Percentiles rank a stretch among this genome's conserved stretches.
phyloP scores from a whole-genome alignment of 2,797 vertebrate genomes.

The Rhabdophis nuchalis region DNA sequence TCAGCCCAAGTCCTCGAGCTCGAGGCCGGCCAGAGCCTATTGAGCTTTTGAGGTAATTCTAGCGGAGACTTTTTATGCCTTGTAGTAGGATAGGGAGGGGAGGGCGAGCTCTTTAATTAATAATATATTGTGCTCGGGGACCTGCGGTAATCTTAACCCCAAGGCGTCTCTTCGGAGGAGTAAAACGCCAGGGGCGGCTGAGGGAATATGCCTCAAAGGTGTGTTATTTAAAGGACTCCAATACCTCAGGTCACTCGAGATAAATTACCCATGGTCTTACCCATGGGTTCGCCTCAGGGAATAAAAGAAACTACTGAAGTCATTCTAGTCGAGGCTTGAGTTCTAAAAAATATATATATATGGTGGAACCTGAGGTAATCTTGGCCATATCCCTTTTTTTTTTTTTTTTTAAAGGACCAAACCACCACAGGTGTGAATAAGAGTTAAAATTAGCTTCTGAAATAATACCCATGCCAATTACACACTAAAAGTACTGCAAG shows the following conservation, averaged over 20 bases:
- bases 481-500: background rate
- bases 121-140: background rate
- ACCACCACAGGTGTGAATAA: too few relatives aligned
- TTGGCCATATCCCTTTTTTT: too few relatives aligned
- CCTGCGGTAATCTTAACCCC: background rate
- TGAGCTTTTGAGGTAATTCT: background rate
- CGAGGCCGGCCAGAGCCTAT: background rate
- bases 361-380: background rate
- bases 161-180: background rate
- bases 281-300: background rate
- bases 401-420: too few relatives aligned
- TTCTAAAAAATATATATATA: background rate
- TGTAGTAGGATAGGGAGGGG: background rate
- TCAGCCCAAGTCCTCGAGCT: background rate
- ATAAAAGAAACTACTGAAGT: background rate
- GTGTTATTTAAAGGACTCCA: background rate
- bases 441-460: background rate
- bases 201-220: background rate
- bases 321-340: background rate
- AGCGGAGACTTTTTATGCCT: background rate
- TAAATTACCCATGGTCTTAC: background rate
- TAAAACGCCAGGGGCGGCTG: background rate
- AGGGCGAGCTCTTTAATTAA: background rate
- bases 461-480: background rate
- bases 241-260: background rate